A percentile compares a stretch with the other conserved stretches of the same genome.
These are phyloP conservation scores for Phaonia tiefii DNA, from an alignment of 2,888 invertebrate species.

Conservation along the genomic window DNA sequence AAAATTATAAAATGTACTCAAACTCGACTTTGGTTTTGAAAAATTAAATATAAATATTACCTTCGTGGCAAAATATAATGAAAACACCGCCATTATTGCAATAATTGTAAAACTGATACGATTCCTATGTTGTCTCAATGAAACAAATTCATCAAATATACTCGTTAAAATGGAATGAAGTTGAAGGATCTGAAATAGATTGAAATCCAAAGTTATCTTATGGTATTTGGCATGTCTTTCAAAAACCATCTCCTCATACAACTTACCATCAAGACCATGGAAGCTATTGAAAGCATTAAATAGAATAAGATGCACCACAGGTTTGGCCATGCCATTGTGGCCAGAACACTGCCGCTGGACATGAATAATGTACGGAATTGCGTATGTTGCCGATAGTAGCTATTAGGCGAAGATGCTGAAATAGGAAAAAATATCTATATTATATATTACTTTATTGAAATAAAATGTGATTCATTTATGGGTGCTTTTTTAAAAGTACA, in stretches of 20 bases:
- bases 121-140: slow-evolving; percentile 69
- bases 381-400: neutral
- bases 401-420: slow-evolving; percentile 1
- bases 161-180: slow-evolving; percentile 72
- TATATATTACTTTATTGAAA: too few relatives aligned
- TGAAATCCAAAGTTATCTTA: slow-evolving; percentile 72
- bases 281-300: slow-evolving; percentile 86
- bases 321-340: slow-evolving; percentile 81
- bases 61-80: slow-evolving; percentile 72
- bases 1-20: too few relatives aligned
- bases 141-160: slow-evolving; percentile 76
- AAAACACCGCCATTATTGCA: slow-evolving; percentile 66
- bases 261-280: slow-evolving; percentile 88
- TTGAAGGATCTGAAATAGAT: slow-evolving; percentile 72
- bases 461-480: too few relatives aligned
- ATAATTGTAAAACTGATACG: slow-evolving; percentile 68
- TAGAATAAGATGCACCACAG: slow-evolving; percentile 88
- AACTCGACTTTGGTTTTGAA: too few relatives aligned
- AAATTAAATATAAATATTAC: slow-evolving; percentile 66
- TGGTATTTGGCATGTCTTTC: too few relatives aligned
- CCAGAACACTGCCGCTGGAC: slow-evolving; percentile 59
- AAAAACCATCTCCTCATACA: neutral
- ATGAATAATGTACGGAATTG: slow-evolving; percentile 56
- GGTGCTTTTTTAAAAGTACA: too few relatives aligned
- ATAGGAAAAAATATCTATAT: too few relatives aligned